Base-by-base conservation (phyloP, 1,140 invertebrate genomes). In the Drosophila pectinifera region DNA sequence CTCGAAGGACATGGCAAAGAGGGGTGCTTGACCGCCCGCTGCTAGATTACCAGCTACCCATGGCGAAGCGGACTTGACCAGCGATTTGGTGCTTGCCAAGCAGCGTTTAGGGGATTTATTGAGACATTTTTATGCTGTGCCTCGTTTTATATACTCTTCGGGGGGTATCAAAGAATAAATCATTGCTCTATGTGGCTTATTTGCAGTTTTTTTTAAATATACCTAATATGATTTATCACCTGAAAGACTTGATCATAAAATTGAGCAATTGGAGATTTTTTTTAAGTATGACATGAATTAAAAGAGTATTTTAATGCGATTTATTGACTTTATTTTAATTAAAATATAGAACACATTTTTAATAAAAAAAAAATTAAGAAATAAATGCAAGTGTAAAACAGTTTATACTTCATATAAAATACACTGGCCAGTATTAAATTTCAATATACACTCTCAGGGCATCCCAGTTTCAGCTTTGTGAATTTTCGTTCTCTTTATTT, bases 31-130 rank as follows among this genome's bases (percentile, higher is more conserved):
- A 63, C 59, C 70, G 18, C 80, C 80, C 62, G 58, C 54, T 73
- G 80, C 53, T 84, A 80, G 72, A 76, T 84, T 84, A 73, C 43
- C 72, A 59, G 36, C 65, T 42, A 41, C 76, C 76, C 61, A 53
- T 20, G 57, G 57, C 20, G 34, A 36, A 28, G 65, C 57, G 16
- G 42, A 55, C 57, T 59, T 81, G 65, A 72, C 53, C 72, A 39
- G 22, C 43, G 20, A 20, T 39, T 67, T 45, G 56, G 43, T 62
- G 22, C 49, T 18, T 36, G 49, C 49, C 49, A 53, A 36, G 7
- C 59, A 42, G 38, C 62, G 51, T 73, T 79, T 75, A 20, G 67
- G 64, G 68, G 34, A 48, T 57, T 70, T 69, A 70, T 57, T 57
- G 61, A 53, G 61, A 42, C 61, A 26, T 41, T 68, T 56, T 69